Evolutionary conservation across 2,113 vertebrate species (phyloP).

Genomic region (Malurus melanocephalus): DNA sequence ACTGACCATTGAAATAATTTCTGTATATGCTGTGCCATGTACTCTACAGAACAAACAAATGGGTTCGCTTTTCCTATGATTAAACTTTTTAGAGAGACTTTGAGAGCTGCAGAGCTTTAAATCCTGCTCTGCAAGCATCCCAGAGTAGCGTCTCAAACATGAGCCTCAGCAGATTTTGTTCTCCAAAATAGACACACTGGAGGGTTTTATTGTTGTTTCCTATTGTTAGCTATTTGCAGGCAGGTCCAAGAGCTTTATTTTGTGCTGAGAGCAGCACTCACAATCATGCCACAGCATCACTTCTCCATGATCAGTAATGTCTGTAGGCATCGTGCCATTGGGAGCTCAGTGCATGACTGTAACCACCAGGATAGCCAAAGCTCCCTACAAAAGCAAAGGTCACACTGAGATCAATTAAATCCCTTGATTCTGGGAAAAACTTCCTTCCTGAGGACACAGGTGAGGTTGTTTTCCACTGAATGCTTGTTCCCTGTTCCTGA

Average conservation of each 20-base stretch:
- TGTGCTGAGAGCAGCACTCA: not conserved
- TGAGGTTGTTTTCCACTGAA: not conserved
- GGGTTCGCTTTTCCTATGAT: not conserved
- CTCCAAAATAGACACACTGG: not conserved
- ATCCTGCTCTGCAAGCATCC: constrained; percentile 9
- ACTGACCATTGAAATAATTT: not conserved
- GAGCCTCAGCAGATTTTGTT: constrained; percentile 35
- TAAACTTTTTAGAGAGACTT: constrained; percentile 11
- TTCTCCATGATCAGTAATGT: not conserved
- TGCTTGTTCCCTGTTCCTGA: not conserved
- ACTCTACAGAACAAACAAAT: not conserved
- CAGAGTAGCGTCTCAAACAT: not conserved
- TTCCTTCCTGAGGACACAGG: not conserved
- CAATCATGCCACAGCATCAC: not conserved
- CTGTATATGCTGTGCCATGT: fast-evolving
- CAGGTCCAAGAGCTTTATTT: constrained; percentile 29
- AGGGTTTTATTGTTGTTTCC: constrained; percentile 21
- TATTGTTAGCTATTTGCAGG: constrained; percentile 20
- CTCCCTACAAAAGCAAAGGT: not conserved
- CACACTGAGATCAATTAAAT: not conserved
- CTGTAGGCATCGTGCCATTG: not conserved
- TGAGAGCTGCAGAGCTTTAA: not conserved
- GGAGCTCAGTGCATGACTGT: not conserved
- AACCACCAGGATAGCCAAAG: not conserved
- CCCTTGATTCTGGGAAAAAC: not conserved